Evolutionary conservation across 1,140 invertebrate species (phyloP).

Genomic region (Eumaeus atala): DNA sequence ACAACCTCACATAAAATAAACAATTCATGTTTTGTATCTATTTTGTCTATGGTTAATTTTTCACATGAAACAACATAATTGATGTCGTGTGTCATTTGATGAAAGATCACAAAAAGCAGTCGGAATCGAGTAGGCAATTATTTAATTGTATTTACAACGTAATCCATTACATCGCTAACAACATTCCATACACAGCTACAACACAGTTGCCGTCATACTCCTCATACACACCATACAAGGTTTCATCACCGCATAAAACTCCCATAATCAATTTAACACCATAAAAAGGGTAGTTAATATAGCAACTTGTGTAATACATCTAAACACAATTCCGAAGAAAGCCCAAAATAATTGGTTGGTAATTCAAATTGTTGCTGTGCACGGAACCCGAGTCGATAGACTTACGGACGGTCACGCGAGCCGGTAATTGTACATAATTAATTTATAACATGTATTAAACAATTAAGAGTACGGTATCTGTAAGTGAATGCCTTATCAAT

Average conservation of each 20-base stretch:
- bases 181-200: background rate
- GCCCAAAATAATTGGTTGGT: conserved; percentile 49
- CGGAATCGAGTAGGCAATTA: background rate
- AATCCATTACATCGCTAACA: conserved; percentile 2
- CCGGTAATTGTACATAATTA: conserved; percentile 67
- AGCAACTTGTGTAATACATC: conserved; percentile 15
- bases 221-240: background rate
- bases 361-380: conserved; percentile 46
- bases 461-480: conserved; percentile 66
- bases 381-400: conserved; percentile 53
- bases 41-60: too few species aligned
- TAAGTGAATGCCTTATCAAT: background rate
- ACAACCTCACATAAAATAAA: too few species aligned
- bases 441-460: conserved; percentile 74
- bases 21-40: too few species aligned
- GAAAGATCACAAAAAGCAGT: background rate
- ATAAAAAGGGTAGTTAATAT: conserved; percentile 11
- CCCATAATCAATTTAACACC: conserved; percentile 10
- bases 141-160: conserved; percentile 2
- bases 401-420: conserved; percentile 57
- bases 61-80: too few species aligned
- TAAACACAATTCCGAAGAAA: conserved; percentile 34
- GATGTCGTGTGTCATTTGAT: too few species aligned
- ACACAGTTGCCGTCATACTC: background rate
- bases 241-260: background rate